A percentile compares a stretch with the other conserved stretches of the same genome.
These are phyloP conservation scores for Anoplophora glabripennis DNA, from an alignment of 1,140 invertebrate species.

Conservation along the genomic window DNA sequence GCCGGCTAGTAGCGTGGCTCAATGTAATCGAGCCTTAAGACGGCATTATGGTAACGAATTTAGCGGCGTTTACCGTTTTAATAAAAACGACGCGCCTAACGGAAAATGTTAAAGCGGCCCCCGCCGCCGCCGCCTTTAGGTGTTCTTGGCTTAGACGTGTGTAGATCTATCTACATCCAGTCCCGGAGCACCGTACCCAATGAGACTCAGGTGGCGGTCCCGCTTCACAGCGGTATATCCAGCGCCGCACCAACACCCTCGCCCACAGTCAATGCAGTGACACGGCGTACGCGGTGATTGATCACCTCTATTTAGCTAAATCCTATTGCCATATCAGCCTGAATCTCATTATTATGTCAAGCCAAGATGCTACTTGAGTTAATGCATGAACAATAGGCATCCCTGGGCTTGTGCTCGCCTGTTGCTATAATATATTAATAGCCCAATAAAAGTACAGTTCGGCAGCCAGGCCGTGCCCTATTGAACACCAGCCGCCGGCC, in stretches of 20 bases:
- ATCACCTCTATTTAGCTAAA: conserved; percentile 49
- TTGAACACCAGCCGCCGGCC: conserved; percentile 20
- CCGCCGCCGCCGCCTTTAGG: too few species aligned
- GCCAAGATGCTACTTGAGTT: conserved; percentile 50
- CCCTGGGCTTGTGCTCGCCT: conserved; percentile 44
- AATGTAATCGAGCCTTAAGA: too few species aligned
- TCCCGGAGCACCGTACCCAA: neutral
- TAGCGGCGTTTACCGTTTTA: too few species aligned
- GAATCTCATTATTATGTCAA: conserved; percentile 51
- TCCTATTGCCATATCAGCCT: conserved; percentile 48
- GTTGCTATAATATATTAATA: conserved; percentile 52
- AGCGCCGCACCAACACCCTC: conserved; percentile 9
- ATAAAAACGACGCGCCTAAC: too few species aligned
- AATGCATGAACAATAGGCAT: conserved; percentile 49
- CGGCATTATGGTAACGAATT: too few species aligned
- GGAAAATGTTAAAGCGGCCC: too few species aligned
- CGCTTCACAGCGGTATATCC: conserved; percentile 11
- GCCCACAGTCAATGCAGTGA: conserved; percentile 39
- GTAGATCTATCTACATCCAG: too few species aligned
- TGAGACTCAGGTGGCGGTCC: conserved; percentile 17
- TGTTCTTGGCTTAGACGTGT: too few species aligned
- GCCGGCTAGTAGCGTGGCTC: too few species aligned
- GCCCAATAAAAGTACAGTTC: conserved; percentile 49
- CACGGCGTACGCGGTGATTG: conserved; percentile 46
- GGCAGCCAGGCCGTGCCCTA: conserved; percentile 39